Evolutionary conservation across 2,113 vertebrate genomes (phyloP), one percentile per base, ranked within the genome.

Genomic region (Promerops cafer): DNA sequence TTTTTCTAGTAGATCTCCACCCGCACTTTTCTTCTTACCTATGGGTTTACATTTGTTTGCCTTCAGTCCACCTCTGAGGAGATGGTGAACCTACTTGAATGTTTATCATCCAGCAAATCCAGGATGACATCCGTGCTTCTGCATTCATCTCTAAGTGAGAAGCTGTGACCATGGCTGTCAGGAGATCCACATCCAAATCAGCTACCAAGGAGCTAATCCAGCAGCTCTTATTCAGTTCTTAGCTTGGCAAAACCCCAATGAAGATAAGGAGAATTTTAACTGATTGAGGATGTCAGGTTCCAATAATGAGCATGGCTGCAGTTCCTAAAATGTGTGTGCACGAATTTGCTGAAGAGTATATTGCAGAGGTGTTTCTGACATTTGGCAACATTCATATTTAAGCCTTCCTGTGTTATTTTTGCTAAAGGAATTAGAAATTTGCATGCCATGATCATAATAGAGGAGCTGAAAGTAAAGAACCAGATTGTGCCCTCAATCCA

Each of bases 311-410:
- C 37, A 39, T 13, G 66, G n/a, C 50, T 70, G 50, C 39, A 15
- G 21, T 54, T 95, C 49, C 81, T 85, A 63, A 96, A 93, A 93
- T 91, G 2, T 44, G 18, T 89, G 92, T 85, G 44, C 45, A 66
- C 86, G n/a, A 94, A 84, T 93, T 89, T 91, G 60, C 91, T 94
- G 61, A 79, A 71, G 74, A 95, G 23, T 68, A 20, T 69, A 65
- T 57, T 60, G 40, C 91, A 93, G 82, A 96, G 91, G 91, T 94
- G 66, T 87, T 95, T 94, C 70, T 96, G 90, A 95, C 95, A 89
- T 95, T 95, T 93, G 87, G 89, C 82, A 91, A 66, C 89, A 96
- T 94, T 80, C 93, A 96, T 96, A 95, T 97, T 95, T 93, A 95
- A 96, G 78, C 42, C n/a, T 94, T 91, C 78, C 57, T 94, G 71